Evolutionary conservation across 2,888 invertebrate species (phyloP), one percentile per base, ranked within the genome.

Genomic region (Alviniconcha strummeri): DNA sequence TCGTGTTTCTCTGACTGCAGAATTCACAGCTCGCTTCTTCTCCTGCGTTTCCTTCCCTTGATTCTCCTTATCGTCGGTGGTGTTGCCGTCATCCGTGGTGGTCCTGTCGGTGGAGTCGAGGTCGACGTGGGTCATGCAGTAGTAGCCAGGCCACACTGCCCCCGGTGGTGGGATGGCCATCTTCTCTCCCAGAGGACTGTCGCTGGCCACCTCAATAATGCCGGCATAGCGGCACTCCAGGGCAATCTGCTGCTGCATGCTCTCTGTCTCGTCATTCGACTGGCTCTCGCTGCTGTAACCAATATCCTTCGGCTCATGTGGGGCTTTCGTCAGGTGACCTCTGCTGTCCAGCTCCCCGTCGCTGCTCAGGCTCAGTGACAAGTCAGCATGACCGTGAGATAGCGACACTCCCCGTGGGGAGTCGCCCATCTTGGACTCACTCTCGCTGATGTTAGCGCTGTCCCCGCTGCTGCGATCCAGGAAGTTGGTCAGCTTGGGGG

Each of bases 261-360:
- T 79, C 69, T 89, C 90, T 15, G 88, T 87, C 83, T 93, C 93
- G 83, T 93, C 93, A 75, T 91, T 92, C 7, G 93, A 93, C 85
- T 92, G 92, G 83, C 93, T 93, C 87, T 93, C 94, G 87, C 94
- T 94, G 81, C 93, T 93, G 87, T 94, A 94, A 11, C 94, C 94
- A 60, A 94, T 90, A 88, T 94, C 94, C 80, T 85, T 85, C 52
- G 82, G 71, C 72, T 88, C 88, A 64, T 75, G 82, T 1, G 19
- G 67, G 54, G 72, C 78, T 67, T 84, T 85, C 13, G 54, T 82
- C 64, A 81, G 36, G 9, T 19, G 36, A 6, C 83, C 81, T 57
- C 81, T 54, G 64, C 55, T 71, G n/a, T n/a, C 72, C 19, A 56
- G 84, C 69, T 85, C 85, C 64, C 84, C 85, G 54, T 87, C 87